Conservation (phyloP, 53 echinoderm and acorn worm genomes). For the Holothuria scabra region DNA sequence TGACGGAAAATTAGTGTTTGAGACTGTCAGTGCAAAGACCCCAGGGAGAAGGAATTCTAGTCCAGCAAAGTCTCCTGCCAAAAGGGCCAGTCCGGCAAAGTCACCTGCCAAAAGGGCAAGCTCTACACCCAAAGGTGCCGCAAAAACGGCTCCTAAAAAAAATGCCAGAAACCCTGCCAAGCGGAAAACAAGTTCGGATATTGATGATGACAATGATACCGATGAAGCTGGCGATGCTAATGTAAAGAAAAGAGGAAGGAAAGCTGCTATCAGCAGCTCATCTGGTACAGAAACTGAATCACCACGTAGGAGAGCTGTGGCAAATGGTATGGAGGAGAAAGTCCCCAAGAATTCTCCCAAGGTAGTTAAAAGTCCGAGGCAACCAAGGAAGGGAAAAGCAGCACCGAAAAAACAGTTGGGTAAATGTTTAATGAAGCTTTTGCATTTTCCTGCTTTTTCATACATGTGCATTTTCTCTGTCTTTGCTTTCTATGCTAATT, state of each 20-base stretch:
- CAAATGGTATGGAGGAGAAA: not conserved
- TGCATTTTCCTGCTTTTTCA: not conserved
- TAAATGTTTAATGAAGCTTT: constrained; percentile 6
- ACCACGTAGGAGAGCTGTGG: not conserved
- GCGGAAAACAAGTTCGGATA: not conserved
- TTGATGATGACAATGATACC: not conserved
- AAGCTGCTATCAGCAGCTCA: not conserved
- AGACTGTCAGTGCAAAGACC: not conserved
- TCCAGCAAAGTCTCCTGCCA: not conserved
- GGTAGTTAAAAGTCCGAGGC: not conserved
- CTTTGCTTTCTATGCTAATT: too few species aligned
- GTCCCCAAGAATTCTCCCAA: not conserved
- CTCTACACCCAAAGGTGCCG: constrained; percentile 1
- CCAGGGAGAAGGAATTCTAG: not conserved
- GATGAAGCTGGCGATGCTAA: not conserved
- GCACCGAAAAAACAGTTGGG: constrained; percentile 6
- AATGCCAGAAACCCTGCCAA: constrained; percentile 20
- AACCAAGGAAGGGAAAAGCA: not conserved
- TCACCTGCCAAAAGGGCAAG: constrained; percentile 34
- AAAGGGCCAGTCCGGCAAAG: constrained; percentile 24
- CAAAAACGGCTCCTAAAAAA: not conserved
- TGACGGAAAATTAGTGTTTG: constrained; percentile 78
- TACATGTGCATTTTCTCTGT: too few species aligned
- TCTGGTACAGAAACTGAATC: not conserved
- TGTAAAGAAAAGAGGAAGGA: constrained; percentile 8